Percentiles rank a stretch among this genome's conserved stretches.
Conservation (phyloP, 1,140 invertebrate genomes). For the Coelopa frigida region DNA sequence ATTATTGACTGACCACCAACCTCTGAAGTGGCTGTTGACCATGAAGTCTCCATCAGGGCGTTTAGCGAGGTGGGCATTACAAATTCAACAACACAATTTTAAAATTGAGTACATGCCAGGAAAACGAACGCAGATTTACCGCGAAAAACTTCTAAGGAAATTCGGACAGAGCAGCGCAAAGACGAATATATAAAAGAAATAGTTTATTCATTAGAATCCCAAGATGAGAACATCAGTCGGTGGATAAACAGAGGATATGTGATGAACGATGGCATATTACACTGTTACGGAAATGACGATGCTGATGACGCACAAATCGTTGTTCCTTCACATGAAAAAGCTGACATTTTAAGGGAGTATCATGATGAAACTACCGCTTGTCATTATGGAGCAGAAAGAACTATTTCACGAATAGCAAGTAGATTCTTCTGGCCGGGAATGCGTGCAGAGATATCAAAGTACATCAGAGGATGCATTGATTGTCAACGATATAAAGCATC, state of each 20-base stretch:
- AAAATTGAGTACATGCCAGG: slow-evolving; percentile 24
- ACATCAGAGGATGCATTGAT: too few relatives aligned
- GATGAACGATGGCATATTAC: slow-evolving; percentile 10
- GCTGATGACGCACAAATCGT: too few relatives aligned
- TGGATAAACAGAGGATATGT: slow-evolving; percentile 14
- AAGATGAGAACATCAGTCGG: slow-evolving; percentile 2
- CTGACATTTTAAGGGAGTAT: too few relatives aligned
- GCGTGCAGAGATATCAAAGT: too few relatives aligned
- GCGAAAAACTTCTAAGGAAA: slow-evolving; percentile 8
- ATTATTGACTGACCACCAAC: slow-evolving; percentile 48
- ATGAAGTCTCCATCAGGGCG: slow-evolving; percentile 42
- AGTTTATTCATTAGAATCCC: slow-evolving; percentile 5
- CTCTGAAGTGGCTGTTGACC: slow-evolving; percentile 46
- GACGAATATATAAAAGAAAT: slow-evolving; percentile 7
- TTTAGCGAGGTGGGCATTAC: slow-evolving; percentile 46
- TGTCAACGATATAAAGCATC: too few relatives aligned
- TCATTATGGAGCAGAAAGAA: too few relatives aligned
- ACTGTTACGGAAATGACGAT: too few relatives aligned
- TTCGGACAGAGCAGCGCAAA: slow-evolving; percentile 11
- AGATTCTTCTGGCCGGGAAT: too few relatives aligned
- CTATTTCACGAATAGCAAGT: too few relatives aligned
- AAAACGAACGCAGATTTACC: slow-evolving; percentile 19
- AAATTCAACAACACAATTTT: slow-evolving; percentile 44
- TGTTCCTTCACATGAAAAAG: too few relatives aligned
- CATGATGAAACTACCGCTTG: too few relatives aligned